Base-by-base conservation (phyloP, 2,113 vertebrate species). In the Salvator merianae region DNA sequence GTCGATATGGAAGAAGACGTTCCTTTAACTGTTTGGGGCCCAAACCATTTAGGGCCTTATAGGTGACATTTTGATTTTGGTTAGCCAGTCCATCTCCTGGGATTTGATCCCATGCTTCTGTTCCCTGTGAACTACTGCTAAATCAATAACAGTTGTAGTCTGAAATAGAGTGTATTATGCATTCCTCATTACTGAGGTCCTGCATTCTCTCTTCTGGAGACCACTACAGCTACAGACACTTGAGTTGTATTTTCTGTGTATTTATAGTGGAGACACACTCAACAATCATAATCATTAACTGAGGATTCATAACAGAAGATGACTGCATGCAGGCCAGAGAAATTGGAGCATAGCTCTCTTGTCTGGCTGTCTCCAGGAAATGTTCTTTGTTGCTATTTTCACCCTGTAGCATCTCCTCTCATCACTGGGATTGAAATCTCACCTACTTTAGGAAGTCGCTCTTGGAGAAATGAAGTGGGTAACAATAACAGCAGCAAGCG, bases 361-460 rank as follows among this genome's bases (percentile, higher is more conserved):
- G 36, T 36, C 8, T 47, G 40, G 40, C 26, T 66, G 4, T 68
- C 14, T 43, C 36, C 8, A 32, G 24, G 9, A 36, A 20, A 66
- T 38, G 10, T 7, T 70, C 88, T 40, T 20, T 28, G 24, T 16
- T 53, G n/a, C 47, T 70, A 4, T 50, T 26, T 7, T 30, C 50
- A 43, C 28, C 68, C 7, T 20, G 8, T 24, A 36, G 26, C 7
- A 84, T 63, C n/a, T 76, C 55, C n/a, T 76, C 55, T 24, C 77
- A 82, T 69, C 68, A n/a, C 86, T 87, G 34, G 30, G 86, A 76
- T 74, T 88, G 81, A 81, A 86, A 85, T 73, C 76, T 0, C 43
- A 55, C 36, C 10, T 70, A 7, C 26, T 22, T 82, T 71, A 5
- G 32, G 53, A 77, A 65, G 47, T 3, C 0, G 62, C 32, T 7